A percentile compares a stretch with the other conserved stretches of the same genome.
These are phyloP conservation scores for Melitaea athalia DNA, from an alignment of 2,888 invertebrate genomes.

Conservation along the genomic window DNA sequence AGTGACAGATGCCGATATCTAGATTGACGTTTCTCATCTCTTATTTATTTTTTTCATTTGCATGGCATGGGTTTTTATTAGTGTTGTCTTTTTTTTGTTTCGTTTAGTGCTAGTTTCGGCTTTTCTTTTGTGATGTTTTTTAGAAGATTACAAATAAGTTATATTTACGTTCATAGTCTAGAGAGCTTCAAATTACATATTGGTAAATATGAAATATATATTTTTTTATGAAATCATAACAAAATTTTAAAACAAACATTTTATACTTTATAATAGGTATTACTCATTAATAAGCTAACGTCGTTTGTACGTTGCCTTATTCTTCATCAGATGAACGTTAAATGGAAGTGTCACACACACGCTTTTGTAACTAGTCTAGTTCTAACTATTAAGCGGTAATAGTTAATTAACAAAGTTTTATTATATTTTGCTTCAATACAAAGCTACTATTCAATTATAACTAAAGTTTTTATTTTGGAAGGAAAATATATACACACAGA, in stretches of 20 bases:
- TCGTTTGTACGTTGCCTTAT: not conserved
- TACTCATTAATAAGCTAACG: too few species aligned
- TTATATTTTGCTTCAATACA: not conserved
- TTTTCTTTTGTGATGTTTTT: slow-evolving; percentile 49
- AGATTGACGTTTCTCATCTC: slow-evolving; percentile 45
- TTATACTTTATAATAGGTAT: too few species aligned
- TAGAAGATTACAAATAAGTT: not conserved
- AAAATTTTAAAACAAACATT: too few species aligned
- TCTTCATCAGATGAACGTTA: slow-evolving; percentile 7
- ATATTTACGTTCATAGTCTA: not conserved
- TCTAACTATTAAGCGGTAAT: slow-evolving; percentile 2
- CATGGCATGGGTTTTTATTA: slow-evolving; percentile 74
- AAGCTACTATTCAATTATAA: too few species aligned
- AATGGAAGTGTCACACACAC: slow-evolving; percentile 14
- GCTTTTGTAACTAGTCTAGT: slow-evolving; percentile 2
- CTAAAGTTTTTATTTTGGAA: too few species aligned
- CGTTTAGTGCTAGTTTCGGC: slow-evolving; percentile 62
- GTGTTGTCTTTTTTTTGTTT: slow-evolving; percentile 60
- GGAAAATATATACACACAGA: not conserved
- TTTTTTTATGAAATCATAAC: too few species aligned
- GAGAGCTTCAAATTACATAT: too few species aligned
- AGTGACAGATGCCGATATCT: slow-evolving; percentile 46
- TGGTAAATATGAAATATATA: too few species aligned
- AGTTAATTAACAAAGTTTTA: slow-evolving; percentile 2
- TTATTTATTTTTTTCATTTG: slow-evolving; percentile 53